These are phyloP conservation scores for Picathartes gymnocephalus DNA, from an alignment of 2,113 vertebrate species.

Conservation along the genomic window DNA sequence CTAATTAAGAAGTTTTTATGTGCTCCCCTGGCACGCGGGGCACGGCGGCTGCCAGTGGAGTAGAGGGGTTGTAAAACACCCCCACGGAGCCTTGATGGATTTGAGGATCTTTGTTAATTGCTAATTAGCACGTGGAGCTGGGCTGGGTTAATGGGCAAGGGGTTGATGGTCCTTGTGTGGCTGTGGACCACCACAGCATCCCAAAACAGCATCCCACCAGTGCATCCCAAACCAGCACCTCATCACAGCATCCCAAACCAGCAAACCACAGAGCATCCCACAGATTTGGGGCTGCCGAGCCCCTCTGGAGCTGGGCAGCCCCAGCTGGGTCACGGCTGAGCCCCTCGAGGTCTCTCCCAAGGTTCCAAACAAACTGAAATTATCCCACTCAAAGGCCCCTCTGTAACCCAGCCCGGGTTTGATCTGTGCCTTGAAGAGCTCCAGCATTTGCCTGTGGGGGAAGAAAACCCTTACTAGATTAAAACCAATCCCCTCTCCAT, in stretches of 20 bases:
- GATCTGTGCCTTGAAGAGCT: neutral
- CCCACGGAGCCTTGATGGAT: fast-evolving
- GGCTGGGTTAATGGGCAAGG: neutral
- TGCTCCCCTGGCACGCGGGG: neutral
- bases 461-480: neutral
- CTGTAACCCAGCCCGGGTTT: neutral
- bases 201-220: neutral
- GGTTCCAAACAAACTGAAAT: neutral
- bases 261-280: neutral
- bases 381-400: neutral
- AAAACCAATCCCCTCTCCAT: conserved; percentile 5
- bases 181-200: neutral
- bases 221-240: neutral
- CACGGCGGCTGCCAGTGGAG: fast-evolving
- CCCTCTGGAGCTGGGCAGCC: neutral
- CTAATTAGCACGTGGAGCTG: neutral
- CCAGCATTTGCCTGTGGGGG: neutral
- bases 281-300: neutral
- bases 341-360: neutral
- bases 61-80: neutral
- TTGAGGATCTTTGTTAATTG: neutral
- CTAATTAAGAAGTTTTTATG: neutral
- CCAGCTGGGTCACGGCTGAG: neutral
- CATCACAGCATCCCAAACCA: neutral
- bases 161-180: neutral